Percentiles rank a stretch among this genome's conserved stretches.
These are phyloP conservation scores for Chionomys nivalis DNA, from an alignment of 2,113 vertebrate species.

Conservation along the genomic window DNA sequence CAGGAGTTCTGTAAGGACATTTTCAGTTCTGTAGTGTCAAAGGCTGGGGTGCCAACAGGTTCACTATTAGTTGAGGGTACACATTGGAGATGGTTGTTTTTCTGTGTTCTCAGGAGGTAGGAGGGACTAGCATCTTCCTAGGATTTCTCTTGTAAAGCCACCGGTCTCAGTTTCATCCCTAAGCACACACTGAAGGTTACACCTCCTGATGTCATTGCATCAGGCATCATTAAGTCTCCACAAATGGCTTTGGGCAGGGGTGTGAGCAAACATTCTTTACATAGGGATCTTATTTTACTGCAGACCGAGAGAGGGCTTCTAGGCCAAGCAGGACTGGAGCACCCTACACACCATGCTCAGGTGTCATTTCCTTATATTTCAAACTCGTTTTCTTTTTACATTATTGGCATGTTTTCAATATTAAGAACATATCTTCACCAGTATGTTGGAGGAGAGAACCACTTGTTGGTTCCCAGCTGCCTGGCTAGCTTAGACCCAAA, in stretches of 20 bases:
- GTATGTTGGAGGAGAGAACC: too few relatives aligned
- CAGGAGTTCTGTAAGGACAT: neutral
- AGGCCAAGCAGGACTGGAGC: neutral
- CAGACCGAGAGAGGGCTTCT: neutral
- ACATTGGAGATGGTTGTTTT: neutral
- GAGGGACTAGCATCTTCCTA: neutral
- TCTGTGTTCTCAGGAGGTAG: neutral
- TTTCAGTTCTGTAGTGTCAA: neutral
- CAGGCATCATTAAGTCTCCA: neutral
- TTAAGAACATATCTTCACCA: neutral
- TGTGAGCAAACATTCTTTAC: neutral
- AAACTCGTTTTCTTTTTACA: neutral
- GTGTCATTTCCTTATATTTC: neutral
- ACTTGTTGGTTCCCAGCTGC: too few relatives aligned
- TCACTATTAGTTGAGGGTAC: neutral
- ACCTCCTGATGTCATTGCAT: neutral
- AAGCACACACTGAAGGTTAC: neutral
- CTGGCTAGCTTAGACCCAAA: too few relatives aligned
- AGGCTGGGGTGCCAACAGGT: neutral
- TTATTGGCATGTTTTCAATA: neutral
- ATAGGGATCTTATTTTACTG: neutral
- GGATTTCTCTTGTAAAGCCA: neutral
- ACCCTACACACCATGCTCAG: neutral
- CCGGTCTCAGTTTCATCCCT: neutral
- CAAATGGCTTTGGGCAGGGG: neutral